phyloP scores from a whole-genome alignment of 2,888 invertebrate species.

The Sarcophaga subvicina region DNA sequence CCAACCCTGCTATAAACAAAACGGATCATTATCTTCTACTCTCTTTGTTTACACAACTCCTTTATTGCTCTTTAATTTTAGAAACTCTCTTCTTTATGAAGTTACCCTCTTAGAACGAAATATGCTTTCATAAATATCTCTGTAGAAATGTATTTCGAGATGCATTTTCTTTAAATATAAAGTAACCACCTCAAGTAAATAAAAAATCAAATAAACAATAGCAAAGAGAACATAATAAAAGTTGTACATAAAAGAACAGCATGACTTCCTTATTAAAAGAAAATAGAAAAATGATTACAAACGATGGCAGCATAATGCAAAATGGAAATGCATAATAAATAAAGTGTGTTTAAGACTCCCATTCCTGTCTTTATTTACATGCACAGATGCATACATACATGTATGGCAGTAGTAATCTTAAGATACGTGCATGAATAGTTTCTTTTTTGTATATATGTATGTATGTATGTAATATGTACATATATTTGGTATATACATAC shows the following conservation, averaged over 20 bases:
- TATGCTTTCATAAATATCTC: background rate
- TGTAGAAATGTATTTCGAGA: background rate
- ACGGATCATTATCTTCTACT: background rate
- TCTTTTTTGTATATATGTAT: too few species aligned
- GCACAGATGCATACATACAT: background rate
- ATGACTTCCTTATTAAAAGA: constrained; percentile 39
- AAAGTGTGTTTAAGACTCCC: background rate
- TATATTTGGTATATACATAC: background rate
- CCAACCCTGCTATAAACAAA: too few species aligned
- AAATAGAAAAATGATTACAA: background rate
- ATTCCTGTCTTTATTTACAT: background rate
- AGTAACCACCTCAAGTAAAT: constrained; percentile 33
- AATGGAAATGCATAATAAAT: background rate
- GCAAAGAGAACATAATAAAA: constrained; percentile 9
- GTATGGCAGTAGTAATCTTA: background rate
- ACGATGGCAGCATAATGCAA: background rate
- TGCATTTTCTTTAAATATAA: background rate
- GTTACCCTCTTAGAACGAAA: background rate
- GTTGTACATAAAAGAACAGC: constrained; percentile 9
- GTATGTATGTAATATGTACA: background rate
- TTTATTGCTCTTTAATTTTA: background rate
- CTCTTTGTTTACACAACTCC: background rate
- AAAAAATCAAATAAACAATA: constrained; percentile 21
- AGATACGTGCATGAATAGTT: background rate
- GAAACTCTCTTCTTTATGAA: background rate